Evolutionary conservation across 2,797 vertebrate species (phyloP).

Genomic region (Labeo calbasu): DNA sequence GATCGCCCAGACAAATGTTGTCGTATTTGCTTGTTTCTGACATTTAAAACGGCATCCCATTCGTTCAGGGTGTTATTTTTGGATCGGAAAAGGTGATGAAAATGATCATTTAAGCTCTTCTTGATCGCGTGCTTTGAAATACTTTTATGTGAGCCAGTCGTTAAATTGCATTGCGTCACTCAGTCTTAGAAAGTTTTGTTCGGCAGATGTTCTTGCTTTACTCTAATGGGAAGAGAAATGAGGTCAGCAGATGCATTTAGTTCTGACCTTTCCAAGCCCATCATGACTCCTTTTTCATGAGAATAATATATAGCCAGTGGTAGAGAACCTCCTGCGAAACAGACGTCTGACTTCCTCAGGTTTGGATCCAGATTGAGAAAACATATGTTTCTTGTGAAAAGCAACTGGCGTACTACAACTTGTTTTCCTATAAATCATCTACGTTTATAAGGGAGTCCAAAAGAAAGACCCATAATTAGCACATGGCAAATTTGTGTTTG

Average conservation of each 20-base stretch:
- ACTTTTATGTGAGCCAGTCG: background rate
- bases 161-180: background rate
- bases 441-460: background rate
- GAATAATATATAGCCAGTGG: background rate
- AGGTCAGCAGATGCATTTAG: conserved; percentile 16
- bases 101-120: background rate
- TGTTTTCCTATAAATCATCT: background rate
- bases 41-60: conserved; percentile 16
- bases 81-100: background rate
- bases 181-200: background rate
- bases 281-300: conserved; percentile 21
- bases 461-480: background rate
- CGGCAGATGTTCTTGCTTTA: conserved; percentile 24
- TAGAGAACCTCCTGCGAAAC: background rate
- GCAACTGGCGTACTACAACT: background rate
- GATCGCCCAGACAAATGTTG: background rate
- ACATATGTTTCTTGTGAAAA: background rate
- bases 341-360: background rate
- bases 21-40: background rate
- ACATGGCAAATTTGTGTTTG: background rate
- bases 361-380: conserved; percentile 3
- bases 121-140: background rate
- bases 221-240: conserved; percentile 17
- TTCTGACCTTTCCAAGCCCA: conserved; percentile 42
- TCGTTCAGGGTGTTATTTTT: conserved; percentile 30